Conservation (phyloP, 1,140 invertebrate species). For the Leptopilina boulardi region DNA sequence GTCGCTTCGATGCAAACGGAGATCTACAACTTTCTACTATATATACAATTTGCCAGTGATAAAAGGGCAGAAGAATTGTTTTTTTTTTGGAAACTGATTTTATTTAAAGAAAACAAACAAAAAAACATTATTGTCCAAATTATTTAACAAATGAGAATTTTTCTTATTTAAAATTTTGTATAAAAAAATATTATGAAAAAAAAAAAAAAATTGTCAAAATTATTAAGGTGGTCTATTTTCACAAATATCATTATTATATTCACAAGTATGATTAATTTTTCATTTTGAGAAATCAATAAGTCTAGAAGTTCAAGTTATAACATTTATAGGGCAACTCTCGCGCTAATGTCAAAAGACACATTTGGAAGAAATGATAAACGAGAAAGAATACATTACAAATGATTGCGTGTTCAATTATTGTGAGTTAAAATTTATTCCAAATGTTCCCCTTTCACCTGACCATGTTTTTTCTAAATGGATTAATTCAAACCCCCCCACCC, state of each 20-base stretch:
- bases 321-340: not conserved
- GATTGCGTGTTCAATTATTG: not conserved
- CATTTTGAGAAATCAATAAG: conserved; percentile 24
- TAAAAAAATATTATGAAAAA: not conserved
- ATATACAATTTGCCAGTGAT: not conserved
- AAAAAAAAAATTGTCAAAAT: not conserved
- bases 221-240: not conserved
- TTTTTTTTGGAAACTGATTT: not conserved
- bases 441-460: not conserved
- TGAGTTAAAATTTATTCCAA: not conserved
- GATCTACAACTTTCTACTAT: not conserved
- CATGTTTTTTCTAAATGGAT: not conserved
- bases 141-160: not conserved
- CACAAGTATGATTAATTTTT: conserved; percentile 11
- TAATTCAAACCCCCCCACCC: not conserved
- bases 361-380: not conserved
- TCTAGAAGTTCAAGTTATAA: not conserved
- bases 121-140: not conserved
- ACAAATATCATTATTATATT: not conserved
- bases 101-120: not conserved
- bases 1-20: not conserved
- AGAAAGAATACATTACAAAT: not conserved
- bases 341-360: conserved; percentile 16
- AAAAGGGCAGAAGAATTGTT: conserved; percentile 24
- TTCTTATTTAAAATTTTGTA: too few relatives aligned